A percentile compares a stretch with the other conserved stretches of the same genome.
These are phyloP conservation scores for Hesperophylax magnus DNA, from an alignment of 1,140 invertebrate species.

Conservation along the genomic window DNA sequence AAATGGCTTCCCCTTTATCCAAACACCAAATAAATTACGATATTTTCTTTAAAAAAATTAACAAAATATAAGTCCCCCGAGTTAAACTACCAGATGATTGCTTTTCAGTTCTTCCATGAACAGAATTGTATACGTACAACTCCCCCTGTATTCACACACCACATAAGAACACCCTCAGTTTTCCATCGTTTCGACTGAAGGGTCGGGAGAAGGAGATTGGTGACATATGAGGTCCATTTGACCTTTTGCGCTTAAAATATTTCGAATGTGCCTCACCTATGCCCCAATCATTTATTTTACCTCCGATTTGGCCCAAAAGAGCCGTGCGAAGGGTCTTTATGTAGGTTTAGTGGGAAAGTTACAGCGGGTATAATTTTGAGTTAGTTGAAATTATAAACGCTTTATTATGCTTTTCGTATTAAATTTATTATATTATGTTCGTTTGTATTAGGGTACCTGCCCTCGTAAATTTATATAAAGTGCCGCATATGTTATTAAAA, in stretches of 20 bases:
- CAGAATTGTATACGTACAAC: no score
- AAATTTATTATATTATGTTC: neutral
- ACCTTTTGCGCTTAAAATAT: conserved; percentile 40
- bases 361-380: conserved; percentile 10
- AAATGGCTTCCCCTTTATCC: no score
- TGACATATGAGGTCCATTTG: conserved; percentile 42
- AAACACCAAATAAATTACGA: no score
- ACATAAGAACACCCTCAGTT: no score
- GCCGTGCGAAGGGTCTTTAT: neutral
- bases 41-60: no score
- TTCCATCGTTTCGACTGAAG: neutral
- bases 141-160: no score
- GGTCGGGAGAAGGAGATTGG: conserved; percentile 2
- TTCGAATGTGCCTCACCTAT: conserved; percentile 35
- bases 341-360: conserved; percentile 24
- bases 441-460: neutral
- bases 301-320: conserved; percentile 23
- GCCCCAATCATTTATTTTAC: conserved; percentile 34
- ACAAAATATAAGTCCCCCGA: no score
- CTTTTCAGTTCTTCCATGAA: no score
- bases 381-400: conserved; percentile 19
- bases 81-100: no score
- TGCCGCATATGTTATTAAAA: conserved; percentile 1
- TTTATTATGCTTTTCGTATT: neutral
- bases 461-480: conserved; percentile 11